A percentile compares a stretch with the other conserved stretches of the same genome.
phyloP scores from a whole-genome alignment of 1,140 invertebrate genomes.

The Eriosoma lanigerum region DNA sequence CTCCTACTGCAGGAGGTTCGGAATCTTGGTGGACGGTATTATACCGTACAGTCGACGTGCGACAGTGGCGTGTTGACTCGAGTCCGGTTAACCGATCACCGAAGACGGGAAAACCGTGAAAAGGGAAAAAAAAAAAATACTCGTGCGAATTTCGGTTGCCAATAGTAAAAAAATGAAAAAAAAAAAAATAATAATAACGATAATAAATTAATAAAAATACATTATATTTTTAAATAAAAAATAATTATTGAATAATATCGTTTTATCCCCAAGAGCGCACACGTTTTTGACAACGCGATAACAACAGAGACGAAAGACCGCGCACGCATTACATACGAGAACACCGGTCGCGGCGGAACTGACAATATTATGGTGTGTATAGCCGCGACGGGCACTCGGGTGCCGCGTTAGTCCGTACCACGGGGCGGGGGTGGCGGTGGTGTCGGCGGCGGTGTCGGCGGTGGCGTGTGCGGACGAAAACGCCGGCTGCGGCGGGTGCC shows the following conservation, averaged over 20 bases:
- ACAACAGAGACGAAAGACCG: not conserved
- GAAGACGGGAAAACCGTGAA: too few relatives aligned
- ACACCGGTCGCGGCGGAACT: conserved; percentile 49
- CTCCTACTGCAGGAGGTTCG: not conserved
- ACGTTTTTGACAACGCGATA: not conserved
- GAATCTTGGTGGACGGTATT: too few relatives aligned
- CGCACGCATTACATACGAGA: conserved; percentile 16
- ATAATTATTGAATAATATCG: not conserved
- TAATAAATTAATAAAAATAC: too few relatives aligned
- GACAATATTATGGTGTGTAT: not conserved
- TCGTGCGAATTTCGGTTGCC: too few relatives aligned
- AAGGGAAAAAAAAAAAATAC: too few relatives aligned
- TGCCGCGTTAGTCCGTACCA: conserved; percentile 24
- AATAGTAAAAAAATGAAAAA: too few relatives aligned
- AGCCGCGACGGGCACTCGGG: conserved; percentile 28
- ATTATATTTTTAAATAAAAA: too few relatives aligned
- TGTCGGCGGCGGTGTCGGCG: not conserved
- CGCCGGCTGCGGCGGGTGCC: conserved; percentile 34
- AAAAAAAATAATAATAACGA: too few relatives aligned
- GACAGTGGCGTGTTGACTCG: too few relatives aligned
- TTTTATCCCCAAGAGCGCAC: not conserved
- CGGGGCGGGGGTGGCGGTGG: not conserved
- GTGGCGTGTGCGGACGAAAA: conserved; percentile 34
- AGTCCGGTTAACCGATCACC: too few relatives aligned
- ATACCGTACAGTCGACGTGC: too few relatives aligned